These are phyloP conservation scores for Gila orcuttii DNA, from an alignment of 2,113 vertebrate species.

Conservation along the genomic window DNA sequence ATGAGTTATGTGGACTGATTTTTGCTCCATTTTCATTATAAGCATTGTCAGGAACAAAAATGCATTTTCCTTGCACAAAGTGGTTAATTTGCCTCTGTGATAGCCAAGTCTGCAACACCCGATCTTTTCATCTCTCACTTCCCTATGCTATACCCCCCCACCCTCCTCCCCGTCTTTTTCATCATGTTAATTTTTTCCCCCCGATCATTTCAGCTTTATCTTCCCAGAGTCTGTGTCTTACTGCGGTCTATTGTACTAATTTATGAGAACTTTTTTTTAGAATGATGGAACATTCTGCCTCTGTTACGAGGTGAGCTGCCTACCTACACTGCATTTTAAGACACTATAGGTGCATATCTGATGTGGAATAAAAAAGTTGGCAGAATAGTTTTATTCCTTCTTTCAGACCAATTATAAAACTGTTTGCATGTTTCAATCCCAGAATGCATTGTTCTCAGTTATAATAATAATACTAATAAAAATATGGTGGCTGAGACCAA, in stretches of 20 bases:
- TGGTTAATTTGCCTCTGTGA: slow-evolving; percentile 67
- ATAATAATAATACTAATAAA: neutral
- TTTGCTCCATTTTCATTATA: slow-evolving; percentile 62
- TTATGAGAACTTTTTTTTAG: slow-evolving; percentile 70
- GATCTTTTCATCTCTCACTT: slow-evolving; percentile 60
- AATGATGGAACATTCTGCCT: slow-evolving; percentile 55
- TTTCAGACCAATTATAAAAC: neutral
- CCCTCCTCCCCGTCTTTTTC: slow-evolving; percentile 29
- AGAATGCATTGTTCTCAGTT: neutral
- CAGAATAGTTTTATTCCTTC: neutral
- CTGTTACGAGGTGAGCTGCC: neutral
- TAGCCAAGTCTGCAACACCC: slow-evolving; percentile 50
- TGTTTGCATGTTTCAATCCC: neutral
- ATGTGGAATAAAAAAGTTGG: neutral
- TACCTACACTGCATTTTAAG: neutral
- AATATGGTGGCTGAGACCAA: neutral
- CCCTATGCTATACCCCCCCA: neutral
- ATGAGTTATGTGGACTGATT: slow-evolving; percentile 52
- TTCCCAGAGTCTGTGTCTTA: slow-evolving; percentile 76
- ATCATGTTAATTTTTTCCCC: slow-evolving; percentile 50
- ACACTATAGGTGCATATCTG: neutral
- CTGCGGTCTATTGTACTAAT: slow-evolving; percentile 73
- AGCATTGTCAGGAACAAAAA: slow-evolving; percentile 65
- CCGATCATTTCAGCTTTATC: slow-evolving; percentile 74
- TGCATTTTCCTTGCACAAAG: slow-evolving; percentile 63